Evolutionary conservation across 2,888 invertebrate genomes (phyloP).

Genomic region (Agriotes lineatus): DNA sequence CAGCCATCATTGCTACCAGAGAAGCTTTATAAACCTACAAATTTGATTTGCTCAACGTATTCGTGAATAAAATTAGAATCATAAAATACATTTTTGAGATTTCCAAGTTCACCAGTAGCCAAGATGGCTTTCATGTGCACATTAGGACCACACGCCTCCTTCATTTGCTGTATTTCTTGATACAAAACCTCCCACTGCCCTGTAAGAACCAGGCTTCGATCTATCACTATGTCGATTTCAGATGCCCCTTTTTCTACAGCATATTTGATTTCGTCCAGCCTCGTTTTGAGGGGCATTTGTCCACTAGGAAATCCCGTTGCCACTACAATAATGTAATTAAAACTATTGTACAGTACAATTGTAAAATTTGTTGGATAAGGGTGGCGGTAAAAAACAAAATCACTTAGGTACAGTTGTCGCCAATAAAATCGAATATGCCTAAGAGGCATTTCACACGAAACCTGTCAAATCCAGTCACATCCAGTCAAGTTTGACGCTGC

Average conservation of each 20-base stretch:
- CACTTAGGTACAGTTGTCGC: too few relatives aligned
- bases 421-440: too few relatives aligned
- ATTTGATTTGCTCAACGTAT: not conserved
- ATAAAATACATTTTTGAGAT: constrained; percentile 78
- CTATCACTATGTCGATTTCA: constrained; percentile 97
- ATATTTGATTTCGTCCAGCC: constrained; percentile 84
- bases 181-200: constrained; percentile 88
- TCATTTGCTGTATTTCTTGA: constrained; percentile 86
- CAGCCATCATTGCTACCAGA: constrained; percentile 94
- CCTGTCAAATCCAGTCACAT: too few relatives aligned
- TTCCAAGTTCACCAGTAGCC: constrained; percentile 92
- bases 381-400: too few relatives aligned
- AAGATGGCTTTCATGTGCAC: constrained; percentile 93
- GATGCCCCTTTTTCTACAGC: constrained; percentile 87
- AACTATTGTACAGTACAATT: too few relatives aligned
- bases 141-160: constrained; percentile 76
- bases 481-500: too few relatives aligned
- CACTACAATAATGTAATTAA: constrained; percentile 70
- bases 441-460: too few relatives aligned
- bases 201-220: constrained; percentile 87
- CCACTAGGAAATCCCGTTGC: constrained; percentile 98
- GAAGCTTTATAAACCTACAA: constrained; percentile 86
- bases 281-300: constrained; percentile 82
- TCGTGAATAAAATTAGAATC: not conserved
- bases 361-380: too few relatives aligned